Evolutionary conservation across 1,140 invertebrate genomes (phyloP).

Genomic region (Diachasma alloeum): DNA sequence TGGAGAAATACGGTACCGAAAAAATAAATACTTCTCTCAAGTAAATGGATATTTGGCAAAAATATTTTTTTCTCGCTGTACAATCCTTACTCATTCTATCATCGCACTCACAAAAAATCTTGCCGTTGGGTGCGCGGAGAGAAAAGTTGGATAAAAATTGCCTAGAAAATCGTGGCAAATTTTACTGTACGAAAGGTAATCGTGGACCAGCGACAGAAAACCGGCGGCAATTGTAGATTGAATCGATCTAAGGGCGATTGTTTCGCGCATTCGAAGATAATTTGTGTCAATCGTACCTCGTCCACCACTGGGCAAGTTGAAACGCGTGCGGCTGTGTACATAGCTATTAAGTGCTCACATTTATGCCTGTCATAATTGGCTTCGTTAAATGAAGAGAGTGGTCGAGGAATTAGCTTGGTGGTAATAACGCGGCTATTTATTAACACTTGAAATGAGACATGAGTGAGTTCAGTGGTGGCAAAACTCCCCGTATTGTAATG

Average conservation of each 20-base stretch:
- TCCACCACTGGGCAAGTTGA: neutral
- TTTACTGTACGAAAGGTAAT: too few species aligned
- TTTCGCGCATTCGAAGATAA: constrained; percentile 24
- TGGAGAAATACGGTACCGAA: too few species aligned
- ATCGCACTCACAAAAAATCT: too few species aligned
- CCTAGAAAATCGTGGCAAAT: too few species aligned
- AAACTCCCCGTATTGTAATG: neutral
- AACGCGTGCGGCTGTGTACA: constrained; percentile 50
- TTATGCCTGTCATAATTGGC: constrained; percentile 62
- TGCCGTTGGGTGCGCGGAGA: too few species aligned
- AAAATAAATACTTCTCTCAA: too few species aligned
- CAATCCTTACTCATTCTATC: too few species aligned
- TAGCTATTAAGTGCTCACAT: constrained; percentile 60
- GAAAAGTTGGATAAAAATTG: too few species aligned
- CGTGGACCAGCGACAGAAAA: too few species aligned
- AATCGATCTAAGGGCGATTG: neutral
- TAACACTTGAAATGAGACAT: constrained; percentile 60
- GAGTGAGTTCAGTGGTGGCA: constrained; percentile 16
- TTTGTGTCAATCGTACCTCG: constrained; percentile 1
- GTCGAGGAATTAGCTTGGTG: constrained; percentile 59
- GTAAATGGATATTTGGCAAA: too few species aligned
- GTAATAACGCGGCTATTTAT: constrained; percentile 62
- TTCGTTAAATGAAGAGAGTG: constrained; percentile 62
- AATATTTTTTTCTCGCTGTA: too few species aligned
- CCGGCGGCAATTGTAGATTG: neutral